Evolutionary conservation across 53 echinoderm and acorn worm genomes (phyloP).

Genomic region (Mesocentrotus franciscanus): DNA sequence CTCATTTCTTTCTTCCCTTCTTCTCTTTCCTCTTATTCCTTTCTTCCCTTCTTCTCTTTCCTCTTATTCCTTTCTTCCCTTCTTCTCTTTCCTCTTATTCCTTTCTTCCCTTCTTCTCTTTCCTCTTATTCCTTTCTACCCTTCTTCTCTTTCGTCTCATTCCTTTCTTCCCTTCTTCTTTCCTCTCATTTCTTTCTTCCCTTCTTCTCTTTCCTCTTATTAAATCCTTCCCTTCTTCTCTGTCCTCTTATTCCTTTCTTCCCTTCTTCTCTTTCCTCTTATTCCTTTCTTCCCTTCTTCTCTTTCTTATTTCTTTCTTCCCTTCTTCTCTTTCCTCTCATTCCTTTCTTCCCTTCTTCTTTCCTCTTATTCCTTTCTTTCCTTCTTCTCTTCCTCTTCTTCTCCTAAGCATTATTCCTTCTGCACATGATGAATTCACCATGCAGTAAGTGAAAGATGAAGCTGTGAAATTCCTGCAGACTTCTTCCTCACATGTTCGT

Average conservation of each 20-base stretch:
- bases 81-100: neutral
- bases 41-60: neutral
- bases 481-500: neutral
- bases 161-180: too few relatives aligned
- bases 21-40: too few relatives aligned
- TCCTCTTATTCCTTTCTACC: neutral
- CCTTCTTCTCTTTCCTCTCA: too few relatives aligned
- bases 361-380: neutral
- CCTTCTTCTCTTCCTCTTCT: neutral
- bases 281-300: neutral
- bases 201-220: neutral
- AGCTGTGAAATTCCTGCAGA: neutral
- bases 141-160: too few relatives aligned
- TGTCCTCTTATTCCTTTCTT: neutral
- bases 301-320: too few relatives aligned
- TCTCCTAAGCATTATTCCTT: neutral
- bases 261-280: neutral
- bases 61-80: neutral
- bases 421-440: constrained; percentile 1
- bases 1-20: neutral
- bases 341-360: neutral
- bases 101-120: neutral
- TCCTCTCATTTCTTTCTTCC: neutral
- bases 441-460: neutral
- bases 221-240: neutral